phyloP scores from a whole-genome alignment of 2,797 vertebrate genomes.

The Poliocrania exsul region DNA sequence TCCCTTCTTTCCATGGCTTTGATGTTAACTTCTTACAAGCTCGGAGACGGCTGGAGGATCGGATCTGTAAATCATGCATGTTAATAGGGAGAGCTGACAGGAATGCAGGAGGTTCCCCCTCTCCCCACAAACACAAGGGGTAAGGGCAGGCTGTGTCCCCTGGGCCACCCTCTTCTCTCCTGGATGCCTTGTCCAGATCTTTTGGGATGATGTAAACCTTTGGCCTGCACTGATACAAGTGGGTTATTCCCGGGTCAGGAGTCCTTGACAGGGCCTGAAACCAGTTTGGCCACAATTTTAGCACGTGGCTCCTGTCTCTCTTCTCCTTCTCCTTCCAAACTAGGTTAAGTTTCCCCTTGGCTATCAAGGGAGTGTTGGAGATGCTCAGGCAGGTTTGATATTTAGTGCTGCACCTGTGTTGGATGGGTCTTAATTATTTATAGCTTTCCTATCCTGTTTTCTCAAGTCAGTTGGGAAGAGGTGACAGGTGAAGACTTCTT shows the following conservation, averaged over 20 bases:
- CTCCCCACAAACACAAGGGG: conserved; percentile 60
- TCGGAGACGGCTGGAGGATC: conserved; percentile 75
- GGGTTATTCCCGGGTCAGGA: not conserved
- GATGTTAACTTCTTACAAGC: conserved; percentile 74
- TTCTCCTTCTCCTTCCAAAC: not conserved
- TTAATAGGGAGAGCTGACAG: conserved; percentile 71
- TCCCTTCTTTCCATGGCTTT: conserved; percentile 51
- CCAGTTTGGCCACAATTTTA: not conserved
- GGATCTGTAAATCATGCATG: conserved; percentile 76
- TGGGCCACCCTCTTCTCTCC: not conserved
- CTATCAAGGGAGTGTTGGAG: not conserved
- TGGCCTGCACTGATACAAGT: accelerated
- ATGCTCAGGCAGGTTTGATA: conserved; percentile 56
- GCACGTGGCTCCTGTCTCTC: not conserved
- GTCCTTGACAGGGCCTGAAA: not conserved
- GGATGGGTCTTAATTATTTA: conserved; percentile 70
- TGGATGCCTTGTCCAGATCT: accelerated
- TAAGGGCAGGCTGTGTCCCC: not conserved
- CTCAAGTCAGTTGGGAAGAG: conserved; percentile 57
- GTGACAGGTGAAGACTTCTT: conserved; percentile 67
- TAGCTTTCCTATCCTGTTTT: conserved; percentile 47
- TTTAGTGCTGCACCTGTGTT: conserved; percentile 21
- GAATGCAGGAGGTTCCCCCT: not conserved
- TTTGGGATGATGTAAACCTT: not conserved
- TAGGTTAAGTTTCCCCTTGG: conserved; percentile 36